A percentile compares a stretch with the other conserved stretches of the same genome.
Evolutionary conservation across 2,888 invertebrate species (phyloP).

Genomic region (Drosophila mayaguana): DNA sequence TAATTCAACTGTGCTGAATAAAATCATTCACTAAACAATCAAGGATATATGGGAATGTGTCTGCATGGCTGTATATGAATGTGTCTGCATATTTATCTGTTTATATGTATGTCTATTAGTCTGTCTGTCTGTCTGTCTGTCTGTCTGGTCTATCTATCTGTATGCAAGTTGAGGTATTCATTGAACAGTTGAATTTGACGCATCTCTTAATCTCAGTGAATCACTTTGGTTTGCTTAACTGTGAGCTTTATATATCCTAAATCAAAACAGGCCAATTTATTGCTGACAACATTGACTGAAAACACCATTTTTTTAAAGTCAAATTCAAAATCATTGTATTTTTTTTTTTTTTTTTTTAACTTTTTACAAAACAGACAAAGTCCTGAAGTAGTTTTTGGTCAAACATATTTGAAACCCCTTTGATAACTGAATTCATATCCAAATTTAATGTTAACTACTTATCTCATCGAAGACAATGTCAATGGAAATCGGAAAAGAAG

Average conservation of each 20-base stretch:
- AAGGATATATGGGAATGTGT: too few species aligned
- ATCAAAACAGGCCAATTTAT: constrained; percentile 17
- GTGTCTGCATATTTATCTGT: too few species aligned
- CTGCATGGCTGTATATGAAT: too few species aligned
- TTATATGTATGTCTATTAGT: too few species aligned
- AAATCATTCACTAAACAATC: too few species aligned
- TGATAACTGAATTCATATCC: neutral
- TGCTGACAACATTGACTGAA: neutral
- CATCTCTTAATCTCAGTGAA: too few species aligned
- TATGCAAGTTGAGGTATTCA: too few species aligned
- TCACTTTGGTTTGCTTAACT: neutral
- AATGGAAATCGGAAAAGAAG: neutral
- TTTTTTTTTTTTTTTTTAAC: neutral
- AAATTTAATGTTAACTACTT: constrained; percentile 8
- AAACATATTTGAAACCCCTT: neutral
- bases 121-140: too few species aligned
- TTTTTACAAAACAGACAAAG: neutral
- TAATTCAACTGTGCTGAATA: too few species aligned
- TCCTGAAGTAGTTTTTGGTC: constrained; percentile 8
- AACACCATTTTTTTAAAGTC: neutral
- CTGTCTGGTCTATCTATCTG: too few species aligned
- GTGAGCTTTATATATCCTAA: neutral
- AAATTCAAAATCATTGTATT: neutral
- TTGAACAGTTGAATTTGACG: too few species aligned
- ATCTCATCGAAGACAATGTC: neutral